Conservation (phyloP, 1,140 invertebrate species). For the Tetramorium alpestre region DNA sequence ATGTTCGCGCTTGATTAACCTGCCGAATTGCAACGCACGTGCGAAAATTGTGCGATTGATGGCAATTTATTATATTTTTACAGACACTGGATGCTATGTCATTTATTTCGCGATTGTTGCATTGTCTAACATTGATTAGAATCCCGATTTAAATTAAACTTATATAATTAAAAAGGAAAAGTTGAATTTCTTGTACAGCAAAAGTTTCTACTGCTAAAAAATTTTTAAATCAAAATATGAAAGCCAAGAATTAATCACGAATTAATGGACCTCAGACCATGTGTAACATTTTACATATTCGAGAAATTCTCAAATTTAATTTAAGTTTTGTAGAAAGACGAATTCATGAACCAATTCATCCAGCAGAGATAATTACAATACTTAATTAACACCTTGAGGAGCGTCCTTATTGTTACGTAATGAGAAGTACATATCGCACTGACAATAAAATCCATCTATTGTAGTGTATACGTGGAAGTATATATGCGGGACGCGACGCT, state of each 20-base stretch:
- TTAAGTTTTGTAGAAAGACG: not conserved
- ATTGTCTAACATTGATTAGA: not conserved
- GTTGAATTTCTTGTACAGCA: not conserved
- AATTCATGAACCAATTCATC: not conserved
- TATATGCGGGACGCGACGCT: not conserved
- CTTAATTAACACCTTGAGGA: conserved; percentile 24
- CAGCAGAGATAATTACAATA: conserved; percentile 2
- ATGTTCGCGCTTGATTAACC: not conserved
- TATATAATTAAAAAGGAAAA: not conserved
- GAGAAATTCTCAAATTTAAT: not conserved
- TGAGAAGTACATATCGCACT: conserved; percentile 4
- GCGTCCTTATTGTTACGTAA: conserved; percentile 37
- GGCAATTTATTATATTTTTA: not conserved
- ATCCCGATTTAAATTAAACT: not conserved
- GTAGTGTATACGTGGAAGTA: not conserved
- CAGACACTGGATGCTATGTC: not conserved
- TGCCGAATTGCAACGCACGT: not conserved
- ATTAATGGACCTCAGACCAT: not conserved
- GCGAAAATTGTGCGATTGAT: not conserved
- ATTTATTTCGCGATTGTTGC: not conserved
- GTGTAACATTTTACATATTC: not conserved
- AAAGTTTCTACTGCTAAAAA: not conserved
- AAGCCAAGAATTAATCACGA: not conserved
- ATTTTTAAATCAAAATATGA: not conserved
- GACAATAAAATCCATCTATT: not conserved